phyloP scores from a whole-genome alignment of 2,113 vertebrate species.

The Cavia aperea region DNA sequence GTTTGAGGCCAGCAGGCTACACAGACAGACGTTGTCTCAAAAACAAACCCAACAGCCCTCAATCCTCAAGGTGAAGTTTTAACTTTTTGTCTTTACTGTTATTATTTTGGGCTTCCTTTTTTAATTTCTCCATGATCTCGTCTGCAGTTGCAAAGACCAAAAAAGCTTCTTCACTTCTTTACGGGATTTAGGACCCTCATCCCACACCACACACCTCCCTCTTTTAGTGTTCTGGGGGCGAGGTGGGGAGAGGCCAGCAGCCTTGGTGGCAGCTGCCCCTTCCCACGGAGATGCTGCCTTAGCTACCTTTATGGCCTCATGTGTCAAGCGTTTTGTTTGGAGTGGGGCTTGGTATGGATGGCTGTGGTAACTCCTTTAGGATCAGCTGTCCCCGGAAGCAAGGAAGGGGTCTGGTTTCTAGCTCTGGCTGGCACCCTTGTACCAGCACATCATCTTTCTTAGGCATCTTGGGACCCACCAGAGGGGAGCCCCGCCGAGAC shows the following conservation, averaged over 20 bases:
- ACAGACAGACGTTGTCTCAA: background rate
- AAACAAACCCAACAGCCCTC: background rate
- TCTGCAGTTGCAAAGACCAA: conserved; percentile 78
- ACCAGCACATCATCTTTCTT: background rate
- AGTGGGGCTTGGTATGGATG: conserved; percentile 83
- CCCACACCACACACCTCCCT: conserved; percentile 77
- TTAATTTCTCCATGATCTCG: conserved; percentile 82
- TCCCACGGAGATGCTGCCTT: conserved; percentile 85
- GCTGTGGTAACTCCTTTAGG: conserved; percentile 74
- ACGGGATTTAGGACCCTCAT: conserved; percentile 87
- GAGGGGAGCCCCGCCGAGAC: background rate
- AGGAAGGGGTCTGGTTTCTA: conserved; percentile 28
- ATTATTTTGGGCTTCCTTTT: conserved; percentile 73
- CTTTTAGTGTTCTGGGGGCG: conserved; percentile 79
- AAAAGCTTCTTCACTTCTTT: conserved; percentile 87
- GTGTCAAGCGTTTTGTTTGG: conserved; percentile 80
- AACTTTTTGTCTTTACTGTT: conserved; percentile 43
- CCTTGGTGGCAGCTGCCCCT: conserved; percentile 87
- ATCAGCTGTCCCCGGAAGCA: conserved; percentile 72
- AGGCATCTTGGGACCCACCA: background rate
- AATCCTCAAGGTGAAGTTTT: background rate
- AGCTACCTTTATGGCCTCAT: conserved; percentile 82
- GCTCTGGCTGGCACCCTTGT: conserved; percentile 55
- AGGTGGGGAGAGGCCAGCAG: conserved; percentile 82
- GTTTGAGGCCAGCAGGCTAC: background rate